phyloP scores from a whole-genome alignment of 2,113 vertebrate genomes.

The Ancistrus triradiatus region DNA sequence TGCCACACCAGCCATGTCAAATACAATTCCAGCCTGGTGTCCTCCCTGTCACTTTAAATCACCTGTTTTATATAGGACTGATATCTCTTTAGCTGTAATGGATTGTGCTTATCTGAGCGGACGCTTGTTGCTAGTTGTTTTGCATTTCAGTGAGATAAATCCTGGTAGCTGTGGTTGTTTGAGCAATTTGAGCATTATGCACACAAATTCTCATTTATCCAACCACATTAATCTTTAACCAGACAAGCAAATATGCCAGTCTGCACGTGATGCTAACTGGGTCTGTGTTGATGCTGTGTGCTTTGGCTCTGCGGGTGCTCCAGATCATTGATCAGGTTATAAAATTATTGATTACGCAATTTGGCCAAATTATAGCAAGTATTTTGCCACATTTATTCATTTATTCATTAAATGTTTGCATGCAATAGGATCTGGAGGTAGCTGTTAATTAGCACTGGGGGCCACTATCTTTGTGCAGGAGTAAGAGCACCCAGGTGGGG shows the following conservation, averaged over 20 bases:
- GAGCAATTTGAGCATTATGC: neutral
- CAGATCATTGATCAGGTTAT: no score
- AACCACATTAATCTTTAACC: constrained; percentile 1
- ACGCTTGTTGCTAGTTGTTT: constrained; percentile 15
- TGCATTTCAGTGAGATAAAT: neutral
- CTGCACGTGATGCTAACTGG: neutral
- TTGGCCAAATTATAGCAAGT: no score
- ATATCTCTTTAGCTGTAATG: constrained; percentile 32
- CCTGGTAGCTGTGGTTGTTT: constrained; percentile 4
- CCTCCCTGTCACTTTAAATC: constrained; percentile 34
- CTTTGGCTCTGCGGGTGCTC: constrained; percentile 4
- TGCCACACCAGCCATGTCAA: constrained; percentile 29
- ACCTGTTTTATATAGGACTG: constrained; percentile 13
- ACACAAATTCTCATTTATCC: neutral
- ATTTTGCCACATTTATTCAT: no score
- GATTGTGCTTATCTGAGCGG: constrained; percentile 17
- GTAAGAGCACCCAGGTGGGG: no score
- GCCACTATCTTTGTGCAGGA: no score
- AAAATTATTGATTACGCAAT: no score
- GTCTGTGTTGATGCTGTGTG: constrained; percentile 2
- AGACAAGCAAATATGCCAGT: neutral
- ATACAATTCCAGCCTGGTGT: constrained; percentile 32
- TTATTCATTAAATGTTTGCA: no score
- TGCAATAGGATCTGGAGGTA: no score
- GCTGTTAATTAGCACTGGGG: no score